Base-by-base conservation (phyloP, 2,797 vertebrate genomes). In the Spinus olivaceus region DNA sequence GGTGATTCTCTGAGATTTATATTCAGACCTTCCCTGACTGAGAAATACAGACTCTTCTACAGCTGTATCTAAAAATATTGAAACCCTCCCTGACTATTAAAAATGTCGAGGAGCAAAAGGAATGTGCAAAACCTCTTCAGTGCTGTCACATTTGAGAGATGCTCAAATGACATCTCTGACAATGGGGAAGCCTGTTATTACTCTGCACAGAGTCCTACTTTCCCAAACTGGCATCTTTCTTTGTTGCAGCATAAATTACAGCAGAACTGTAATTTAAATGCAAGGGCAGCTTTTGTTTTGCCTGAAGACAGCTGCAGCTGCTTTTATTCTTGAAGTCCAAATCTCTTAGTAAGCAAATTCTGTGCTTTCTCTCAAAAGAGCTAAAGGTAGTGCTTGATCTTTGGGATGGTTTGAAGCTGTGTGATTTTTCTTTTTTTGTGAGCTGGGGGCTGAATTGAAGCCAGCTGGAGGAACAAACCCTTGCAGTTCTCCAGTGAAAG, bases 101-200 rank as follows among this genome's bases (percentile, higher is more conserved):
- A 80, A 71, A 87, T 57, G 30, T 92, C 0, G 8, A 93, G 51
- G 64, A 92, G 81, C 67, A 71, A 60, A 93, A 71, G 35, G 74
- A 90, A 86, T 14, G 8, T 76, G 72, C 79, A 91, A 35, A 92
- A 71, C 2, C 76, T 81, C 79, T 82, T 89, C 81, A 87, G 47
- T 73, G 70, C 81, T 91, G 76, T 88, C 84, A 87, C 47, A 49
- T 82, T 78, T 90, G 61, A 82, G 90, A 89, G 60, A 63, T 3
- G 1, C 71, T 91, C 71, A 27, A 22, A 85, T 91, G 79, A 86
- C 39, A 76, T 94, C 61, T 95, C 79, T 91, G 94, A 95, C 94
- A 96, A 95, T 93, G 81, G 93, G 90, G 64, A 95, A 97, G 95
- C 94, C 93, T 96, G 92, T 96, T 91, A 95, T 94, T 96, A 93